phyloP scores from a whole-genome alignment of 2,113 vertebrate species.

The Etheostoma cragini region DNA sequence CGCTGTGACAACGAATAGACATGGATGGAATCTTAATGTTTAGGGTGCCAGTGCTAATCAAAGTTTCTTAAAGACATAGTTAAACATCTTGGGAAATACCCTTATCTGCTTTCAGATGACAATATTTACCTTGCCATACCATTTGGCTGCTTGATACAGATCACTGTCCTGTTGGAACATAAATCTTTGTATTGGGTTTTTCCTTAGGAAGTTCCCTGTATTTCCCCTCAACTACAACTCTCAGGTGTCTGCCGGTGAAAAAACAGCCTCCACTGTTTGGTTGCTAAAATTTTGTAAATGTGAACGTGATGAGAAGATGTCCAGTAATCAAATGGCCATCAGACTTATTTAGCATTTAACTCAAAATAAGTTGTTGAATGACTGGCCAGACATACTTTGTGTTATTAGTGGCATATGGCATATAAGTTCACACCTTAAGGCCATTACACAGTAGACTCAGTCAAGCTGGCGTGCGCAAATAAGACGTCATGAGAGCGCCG shows the following conservation, averaged over 20 bases:
- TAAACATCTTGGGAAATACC: background rate
- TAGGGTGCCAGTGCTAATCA: background rate
- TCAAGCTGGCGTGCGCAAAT: too few species aligned
- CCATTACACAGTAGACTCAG: too few species aligned
- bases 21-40: background rate
- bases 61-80: background rate
- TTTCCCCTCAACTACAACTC: constrained; percentile 26
- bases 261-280: background rate
- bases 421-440: background rate
- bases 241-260: constrained; percentile 22
- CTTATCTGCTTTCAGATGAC: background rate
- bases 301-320: constrained; percentile 16
- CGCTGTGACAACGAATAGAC: background rate
- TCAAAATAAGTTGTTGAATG: background rate
- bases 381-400: constrained; percentile 7
- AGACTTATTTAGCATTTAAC: constrained; percentile 8
- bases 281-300: constrained; percentile 17
- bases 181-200: constrained; percentile 27
- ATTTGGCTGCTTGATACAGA: constrained; percentile 27
- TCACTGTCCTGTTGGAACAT: constrained; percentile 42
- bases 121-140: background rate
- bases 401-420: background rate
- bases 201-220: constrained; percentile 22
- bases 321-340: background rate
- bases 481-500: too few species aligned